Percentiles rank a stretch among this genome's conserved stretches.
phyloP scores from a whole-genome alignment of 2,797 vertebrate species.

The Melanotaenia nigrans region DNA sequence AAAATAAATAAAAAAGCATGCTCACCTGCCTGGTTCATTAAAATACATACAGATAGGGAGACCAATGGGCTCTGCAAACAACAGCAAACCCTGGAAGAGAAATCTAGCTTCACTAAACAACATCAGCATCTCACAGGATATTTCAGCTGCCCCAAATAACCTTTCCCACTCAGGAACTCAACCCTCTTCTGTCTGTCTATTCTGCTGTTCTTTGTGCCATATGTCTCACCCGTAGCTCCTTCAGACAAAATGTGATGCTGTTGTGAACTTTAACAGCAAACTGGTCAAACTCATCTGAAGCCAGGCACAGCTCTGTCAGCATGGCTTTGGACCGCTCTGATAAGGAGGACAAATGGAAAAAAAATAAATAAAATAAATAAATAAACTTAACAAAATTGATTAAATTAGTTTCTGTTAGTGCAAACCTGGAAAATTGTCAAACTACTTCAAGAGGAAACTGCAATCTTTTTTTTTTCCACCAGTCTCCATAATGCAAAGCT shows the following conservation, averaged over 20 bases:
- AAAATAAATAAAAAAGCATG: background rate
- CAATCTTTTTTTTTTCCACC: background rate
- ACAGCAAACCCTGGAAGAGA: slow-evolving; percentile 84
- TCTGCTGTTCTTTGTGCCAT: background rate
- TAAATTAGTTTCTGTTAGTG: background rate
- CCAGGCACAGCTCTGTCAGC: slow-evolving; percentile 91
- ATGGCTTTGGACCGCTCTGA: slow-evolving; percentile 84
- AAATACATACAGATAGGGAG: slow-evolving; percentile 89
- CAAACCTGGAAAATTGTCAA: background rate
- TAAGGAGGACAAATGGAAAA: slow-evolving; percentile 1
- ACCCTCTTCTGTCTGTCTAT: background rate
- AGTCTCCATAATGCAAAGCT: background rate
- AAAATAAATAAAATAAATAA: background rate
- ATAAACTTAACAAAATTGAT: background rate
- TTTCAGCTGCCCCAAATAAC: background rate
- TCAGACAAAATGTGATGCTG: slow-evolving; percentile 93
- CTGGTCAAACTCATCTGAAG: slow-evolving; percentile 89
- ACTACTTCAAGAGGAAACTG: background rate
- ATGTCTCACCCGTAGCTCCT: slow-evolving; percentile 91
- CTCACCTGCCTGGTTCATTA: slow-evolving; percentile 88
- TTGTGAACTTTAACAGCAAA: slow-evolving; percentile 77
- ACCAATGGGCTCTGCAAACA: slow-evolving; percentile 90
- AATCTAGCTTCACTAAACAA: no score
- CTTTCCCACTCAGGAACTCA: background rate
- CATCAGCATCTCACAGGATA: background rate